phyloP scores from a whole-genome alignment of 2,113 vertebrate genomes.

The Dipodomys ordii region DNA sequence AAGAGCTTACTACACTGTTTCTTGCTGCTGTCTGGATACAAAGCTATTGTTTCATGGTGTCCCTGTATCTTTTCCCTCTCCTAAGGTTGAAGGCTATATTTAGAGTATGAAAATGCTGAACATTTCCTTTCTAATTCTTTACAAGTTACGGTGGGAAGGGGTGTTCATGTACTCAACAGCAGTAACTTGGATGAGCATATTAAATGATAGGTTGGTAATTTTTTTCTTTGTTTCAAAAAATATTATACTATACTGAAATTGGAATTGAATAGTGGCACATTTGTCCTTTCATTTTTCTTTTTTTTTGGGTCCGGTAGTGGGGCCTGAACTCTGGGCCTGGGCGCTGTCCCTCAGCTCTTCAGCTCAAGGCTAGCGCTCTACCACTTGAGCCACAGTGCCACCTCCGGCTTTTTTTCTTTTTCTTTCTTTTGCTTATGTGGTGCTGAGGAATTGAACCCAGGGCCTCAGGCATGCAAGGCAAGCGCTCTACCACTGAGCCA shows the following conservation, averaged over 20 bases:
- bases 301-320: too few relatives aligned
- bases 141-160: neutral
- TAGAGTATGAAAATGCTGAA: constrained; percentile 14
- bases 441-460: too few relatives aligned
- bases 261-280: neutral
- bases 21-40: neutral
- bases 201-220: neutral
- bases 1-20: neutral
- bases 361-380: too few relatives aligned
- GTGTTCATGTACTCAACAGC: neutral
- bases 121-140: constrained; percentile 38
- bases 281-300: neutral
- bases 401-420: too few relatives aligned
- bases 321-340: too few relatives aligned
- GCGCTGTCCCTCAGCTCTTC: too few relatives aligned
- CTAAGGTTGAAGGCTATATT: neutral
- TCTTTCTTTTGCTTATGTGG: too few relatives aligned
- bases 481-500: too few relatives aligned
- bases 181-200: neutral
- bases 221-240: constrained; percentile 29
- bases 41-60: neutral
- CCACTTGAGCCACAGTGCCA: too few relatives aligned
- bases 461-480: too few relatives aligned
- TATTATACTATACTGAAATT: neutral
- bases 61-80: neutral